Base-by-base conservation (phyloP, 1,140 invertebrate genomes). In the Drosophila busckii region DNA sequence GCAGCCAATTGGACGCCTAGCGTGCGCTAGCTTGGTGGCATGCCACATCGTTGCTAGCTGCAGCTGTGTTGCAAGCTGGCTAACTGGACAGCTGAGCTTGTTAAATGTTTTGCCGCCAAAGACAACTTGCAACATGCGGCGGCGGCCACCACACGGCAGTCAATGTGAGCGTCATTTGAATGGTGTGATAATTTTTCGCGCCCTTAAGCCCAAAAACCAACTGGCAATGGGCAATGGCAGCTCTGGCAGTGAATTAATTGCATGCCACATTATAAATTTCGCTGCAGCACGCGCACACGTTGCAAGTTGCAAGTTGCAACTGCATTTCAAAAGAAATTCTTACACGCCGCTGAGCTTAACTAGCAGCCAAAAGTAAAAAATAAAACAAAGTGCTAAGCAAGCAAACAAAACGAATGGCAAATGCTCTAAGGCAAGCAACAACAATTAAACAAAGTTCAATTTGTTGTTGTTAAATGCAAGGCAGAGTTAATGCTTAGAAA, bases 61-160 rank as follows among this genome's bases (percentile, higher is more conserved):
- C n/a, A n/a, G n/a, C 69, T 66, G 58, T 37, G 13, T 38, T 31
- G 17, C 13, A n/a, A 46, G 28, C 29, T 42, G 31, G 20, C 48
- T 54, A 58, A 20, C 63, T 54, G 56, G 69, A 67, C 64, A 64
- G 65, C 35, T 59, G 67, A 44, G 75, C 68, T 75, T 80, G 75
- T 80, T 80, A 80, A 82, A 80, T 80, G 73, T 80, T 60, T 75
- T 80, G 71, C 73, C 75, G 73, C 73, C 75, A 80, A 80, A 82
- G 70, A 70, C 52, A 53, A 65, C 40, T 25, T 35, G 29, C 44
- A 41, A 53, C 26, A 37, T 20, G 41, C 42, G 13, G 22, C 44
- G 42, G 25, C 28, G 32, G 22, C 35, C 5, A 25, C 31, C 13
- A 53, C 46, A 56, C 22, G 49, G 20, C 31, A 28, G 48, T 31